Base-by-base conservation (phyloP, 2,113 vertebrate species). In the Phaethon lepturus region DNA sequence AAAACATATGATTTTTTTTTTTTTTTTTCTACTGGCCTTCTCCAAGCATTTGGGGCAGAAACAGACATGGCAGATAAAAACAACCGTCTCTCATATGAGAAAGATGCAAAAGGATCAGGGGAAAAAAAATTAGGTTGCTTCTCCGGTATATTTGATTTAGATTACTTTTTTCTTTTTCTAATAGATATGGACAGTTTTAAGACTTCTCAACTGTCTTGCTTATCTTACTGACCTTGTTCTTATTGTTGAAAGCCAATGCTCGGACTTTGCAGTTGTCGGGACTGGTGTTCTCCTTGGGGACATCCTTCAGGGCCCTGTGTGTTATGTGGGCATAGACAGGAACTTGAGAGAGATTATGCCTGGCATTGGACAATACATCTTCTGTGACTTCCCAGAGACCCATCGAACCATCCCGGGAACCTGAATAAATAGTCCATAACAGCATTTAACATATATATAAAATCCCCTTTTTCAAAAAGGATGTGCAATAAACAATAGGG, bases 241-340 rank as follows among this genome's bases (percentile, higher is more conserved):
- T 99, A 95, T 98, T 99, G 98, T 99, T 99, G 98, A 99, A 99
- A 96, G 99, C 99, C 89, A 99, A 86, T 28, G 99, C 99, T 24
- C 99, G 99, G 75, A 99, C 99, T 98, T 99, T 99, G 97, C 99
- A 99, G 94, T 99, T 99, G 94, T 99, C 99, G 29, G 99, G 99
- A 89, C 99, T 99, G 95, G 99, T 99, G 93, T 99, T 99, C 93
- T 99, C 99, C 94, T 99, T 99, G 29, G 99, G 99, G 92, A 99
- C 99, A 96, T 99, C 99, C 95, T 99, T 99, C 95, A 99, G 98
- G 83, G 99, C 99, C 23, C 98, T 98, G 97, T 99, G 99, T 86
- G 99, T 99, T 93, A 99, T 99, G 94, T 99, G 99, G 59, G 99
- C 98, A 66, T 99, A 99, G 68, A 99, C 97, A 47, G 99, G 99